Evolutionary conservation across 2,888 invertebrate species (phyloP).

Genomic region (Pollenia labialis): DNA sequence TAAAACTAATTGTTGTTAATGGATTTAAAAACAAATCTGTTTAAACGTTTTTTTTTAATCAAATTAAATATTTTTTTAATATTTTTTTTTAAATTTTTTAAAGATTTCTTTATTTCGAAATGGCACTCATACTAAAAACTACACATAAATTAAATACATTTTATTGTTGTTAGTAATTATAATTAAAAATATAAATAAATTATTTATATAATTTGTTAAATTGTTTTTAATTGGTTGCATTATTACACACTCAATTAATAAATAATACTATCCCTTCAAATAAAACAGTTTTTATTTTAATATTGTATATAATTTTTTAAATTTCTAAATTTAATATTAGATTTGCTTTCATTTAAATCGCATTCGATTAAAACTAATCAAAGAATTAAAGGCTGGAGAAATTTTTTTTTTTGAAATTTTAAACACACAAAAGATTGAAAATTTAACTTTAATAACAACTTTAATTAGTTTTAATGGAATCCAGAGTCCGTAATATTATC

Average conservation of each 20-base stretch:
- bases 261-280: conserved; percentile 67
- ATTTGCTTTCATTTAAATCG: neutral
- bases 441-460: neutral
- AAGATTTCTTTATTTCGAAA: conserved; percentile 46
- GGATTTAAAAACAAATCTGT: conserved; percentile 2
- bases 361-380: conserved; percentile 44
- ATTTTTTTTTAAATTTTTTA: conserved; percentile 6
- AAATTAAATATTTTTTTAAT: neutral
- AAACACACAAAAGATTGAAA: conserved; percentile 12
- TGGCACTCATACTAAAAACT: conserved; percentile 69
- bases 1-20: conserved; percentile 59
- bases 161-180: conserved; percentile 29
- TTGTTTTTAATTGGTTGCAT: conserved; percentile 10
- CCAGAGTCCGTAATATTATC: neutral
- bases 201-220: conserved; percentile 6
- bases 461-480: conserved; percentile 44
- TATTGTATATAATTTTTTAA: neutral
- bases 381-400: conserved; percentile 51
- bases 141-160: conserved; percentile 43
- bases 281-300: conserved; percentile 49
- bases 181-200: neutral
- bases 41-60: conserved; percentile 21
- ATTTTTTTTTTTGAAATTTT: neutral
- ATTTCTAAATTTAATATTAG: neutral
- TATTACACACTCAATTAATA: conserved; percentile 26